These are phyloP conservation scores for Polypedilum pembai DNA, from an alignment of 1,140 invertebrate species.

Conservation along the genomic window DNA sequence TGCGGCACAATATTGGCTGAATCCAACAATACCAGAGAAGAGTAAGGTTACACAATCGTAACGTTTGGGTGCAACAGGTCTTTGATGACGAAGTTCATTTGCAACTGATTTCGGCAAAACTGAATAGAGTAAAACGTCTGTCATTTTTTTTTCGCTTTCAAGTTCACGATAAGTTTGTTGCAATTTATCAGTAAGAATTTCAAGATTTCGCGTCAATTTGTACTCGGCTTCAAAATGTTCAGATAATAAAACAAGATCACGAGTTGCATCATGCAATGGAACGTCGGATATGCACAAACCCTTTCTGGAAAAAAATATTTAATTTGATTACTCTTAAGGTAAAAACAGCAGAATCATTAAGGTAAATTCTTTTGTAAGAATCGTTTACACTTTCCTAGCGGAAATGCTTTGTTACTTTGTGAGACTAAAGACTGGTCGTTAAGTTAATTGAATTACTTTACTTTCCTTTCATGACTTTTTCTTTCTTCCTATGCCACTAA, in stretches of 20 bases:
- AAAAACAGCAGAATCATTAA: background rate
- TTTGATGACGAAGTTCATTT: constrained; percentile 80
- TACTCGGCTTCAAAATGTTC: constrained; percentile 98
- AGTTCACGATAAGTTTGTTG: constrained; percentile 92
- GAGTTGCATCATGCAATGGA: constrained; percentile 91
- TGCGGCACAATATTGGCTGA: constrained; percentile 76
- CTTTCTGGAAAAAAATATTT: constrained; percentile 50
- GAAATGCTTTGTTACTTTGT: no score
- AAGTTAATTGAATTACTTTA: no score
- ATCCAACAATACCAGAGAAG: constrained; percentile 91
- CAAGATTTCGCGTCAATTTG: constrained; percentile 91
- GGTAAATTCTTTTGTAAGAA: no score
- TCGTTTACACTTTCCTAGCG: no score
- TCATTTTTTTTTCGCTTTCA: constrained; percentile 93
- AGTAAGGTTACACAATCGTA: constrained; percentile 85
- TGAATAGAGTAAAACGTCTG: constrained; percentile 94
- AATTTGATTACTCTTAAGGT: background rate
- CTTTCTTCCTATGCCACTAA: no score
- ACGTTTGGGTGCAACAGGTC: constrained; percentile 73
- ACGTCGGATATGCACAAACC: constrained; percentile 92
- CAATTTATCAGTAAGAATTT: constrained; percentile 91
- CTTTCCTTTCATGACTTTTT: no score
- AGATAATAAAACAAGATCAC: constrained; percentile 92
- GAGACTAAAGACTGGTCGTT: no score
- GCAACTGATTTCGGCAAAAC: constrained; percentile 89